phyloP scores from a whole-genome alignment of 2,797 vertebrate species.

The Dermochelys coriacea region DNA sequence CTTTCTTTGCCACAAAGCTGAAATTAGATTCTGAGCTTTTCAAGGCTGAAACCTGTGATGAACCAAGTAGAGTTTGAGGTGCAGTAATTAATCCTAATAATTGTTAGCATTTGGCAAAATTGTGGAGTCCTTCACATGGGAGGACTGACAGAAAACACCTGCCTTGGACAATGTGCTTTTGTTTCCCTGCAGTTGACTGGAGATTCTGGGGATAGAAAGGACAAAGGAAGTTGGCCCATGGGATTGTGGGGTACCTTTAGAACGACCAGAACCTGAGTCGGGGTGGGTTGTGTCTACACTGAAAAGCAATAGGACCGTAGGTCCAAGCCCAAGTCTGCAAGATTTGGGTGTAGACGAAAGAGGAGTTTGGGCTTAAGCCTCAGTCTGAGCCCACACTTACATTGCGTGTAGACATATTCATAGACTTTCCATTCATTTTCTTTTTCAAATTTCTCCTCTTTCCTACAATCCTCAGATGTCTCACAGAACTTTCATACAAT shows the following conservation, averaged over 20 bases:
- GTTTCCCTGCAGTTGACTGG: too few species aligned
- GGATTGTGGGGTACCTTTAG: too few species aligned
- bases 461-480: not conserved
- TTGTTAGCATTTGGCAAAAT: not conserved
- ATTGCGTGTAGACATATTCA: not conserved
- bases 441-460: not conserved
- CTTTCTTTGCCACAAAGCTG: not conserved
- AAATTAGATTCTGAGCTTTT: not conserved
- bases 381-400: too few species aligned
- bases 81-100: not conserved
- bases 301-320: too few species aligned
- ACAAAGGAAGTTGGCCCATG: too few species aligned
- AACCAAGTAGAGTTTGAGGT: not conserved
- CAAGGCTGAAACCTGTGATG: not conserved
- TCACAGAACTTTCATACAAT: not conserved
- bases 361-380: too few species aligned
- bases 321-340: too few species aligned
- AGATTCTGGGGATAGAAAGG: too few species aligned
- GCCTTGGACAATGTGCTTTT: not conserved
- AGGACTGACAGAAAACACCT: not conserved
- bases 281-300: too few species aligned
- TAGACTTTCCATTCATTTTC: not conserved
- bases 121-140: accelerated
- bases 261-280: too few species aligned
- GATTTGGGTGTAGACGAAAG: too few species aligned